Conservation (phyloP, 64 coral and sea anemone genomes). For the Acropora tenuis region DNA sequence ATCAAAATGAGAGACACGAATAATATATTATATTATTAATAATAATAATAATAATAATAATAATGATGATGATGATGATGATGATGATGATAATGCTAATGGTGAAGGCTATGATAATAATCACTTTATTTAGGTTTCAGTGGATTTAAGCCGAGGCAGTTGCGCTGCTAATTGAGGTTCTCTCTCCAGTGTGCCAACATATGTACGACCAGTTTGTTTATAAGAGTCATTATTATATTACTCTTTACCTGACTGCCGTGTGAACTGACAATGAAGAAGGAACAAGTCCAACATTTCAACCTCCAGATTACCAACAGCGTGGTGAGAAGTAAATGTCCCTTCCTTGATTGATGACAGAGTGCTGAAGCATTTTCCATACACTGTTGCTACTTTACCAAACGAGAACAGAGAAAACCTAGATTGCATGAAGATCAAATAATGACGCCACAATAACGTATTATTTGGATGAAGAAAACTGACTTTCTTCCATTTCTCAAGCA, state of each 20-base stretch:
- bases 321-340: slow-evolving; percentile 84
- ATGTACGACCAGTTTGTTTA: too few species aligned
- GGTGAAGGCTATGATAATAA: too few species aligned
- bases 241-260: slow-evolving; percentile 84
- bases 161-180: too few species aligned
- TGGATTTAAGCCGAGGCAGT: too few species aligned
- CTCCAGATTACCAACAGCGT: slow-evolving; percentile 76
- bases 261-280: slow-evolving; percentile 85
- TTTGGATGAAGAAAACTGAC: slow-evolving; percentile 82
- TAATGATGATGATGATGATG: too few species aligned
- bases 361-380: slow-evolving; percentile 87
- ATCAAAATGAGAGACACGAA: too few species aligned
- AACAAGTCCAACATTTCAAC: slow-evolving; percentile 86
- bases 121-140: too few species aligned
- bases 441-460: slow-evolving; percentile 75
- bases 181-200: too few species aligned
- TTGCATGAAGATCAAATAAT: slow-evolving; percentile 86
- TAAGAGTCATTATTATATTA: too few species aligned
- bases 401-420: slow-evolving; percentile 88
- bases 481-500: slow-evolving; percentile 91
- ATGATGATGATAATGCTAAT: too few species aligned
- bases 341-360: slow-evolving; percentile 90
- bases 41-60: too few species aligned
- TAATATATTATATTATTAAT: too few species aligned
- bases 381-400: slow-evolving; percentile 58